Evolutionary conservation across 2,888 invertebrate genomes (phyloP).

Genomic region (Endotricha flammealis): DNA sequence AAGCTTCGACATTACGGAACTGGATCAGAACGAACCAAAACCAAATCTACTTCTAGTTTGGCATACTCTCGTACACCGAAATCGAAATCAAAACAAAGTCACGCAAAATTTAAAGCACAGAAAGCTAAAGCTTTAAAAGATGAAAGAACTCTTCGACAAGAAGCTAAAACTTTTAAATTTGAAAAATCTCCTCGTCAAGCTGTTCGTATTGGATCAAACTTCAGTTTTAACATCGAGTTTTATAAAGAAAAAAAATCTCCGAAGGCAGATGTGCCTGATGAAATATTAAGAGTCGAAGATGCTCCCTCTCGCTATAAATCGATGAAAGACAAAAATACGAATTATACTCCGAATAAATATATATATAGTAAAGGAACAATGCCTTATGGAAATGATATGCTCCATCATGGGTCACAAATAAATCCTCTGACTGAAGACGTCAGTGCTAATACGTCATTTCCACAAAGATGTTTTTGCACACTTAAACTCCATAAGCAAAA

Average conservation of each 20-base stretch:
- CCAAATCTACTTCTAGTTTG: conserved; percentile 18
- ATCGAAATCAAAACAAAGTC: conserved; percentile 12
- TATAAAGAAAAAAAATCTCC: conserved; percentile 21
- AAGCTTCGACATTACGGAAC: conserved; percentile 19
- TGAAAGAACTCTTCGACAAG: too few relatives aligned
- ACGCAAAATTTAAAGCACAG: too few relatives aligned
- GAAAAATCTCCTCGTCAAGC: conserved; percentile 22
- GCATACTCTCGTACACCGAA: conserved; percentile 12
- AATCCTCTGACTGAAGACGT: too few relatives aligned
- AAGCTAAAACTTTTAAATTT: too few relatives aligned
- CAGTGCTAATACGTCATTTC: conserved; percentile 9
- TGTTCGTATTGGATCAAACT: conserved; percentile 31
- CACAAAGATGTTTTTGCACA: conserved; percentile 32
- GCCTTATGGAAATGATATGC: too few relatives aligned
- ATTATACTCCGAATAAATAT: too few relatives aligned
- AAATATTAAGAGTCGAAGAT: too few relatives aligned
- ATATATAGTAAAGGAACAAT: too few relatives aligned
- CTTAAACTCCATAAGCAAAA: conserved; percentile 22
- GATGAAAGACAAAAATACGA: too few relatives aligned
- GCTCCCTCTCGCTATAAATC: too few relatives aligned
- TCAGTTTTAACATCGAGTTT: conserved; percentile 32
- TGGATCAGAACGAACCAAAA: conserved; percentile 13
- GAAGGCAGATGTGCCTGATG: background rate
- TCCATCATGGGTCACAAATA: too few relatives aligned
- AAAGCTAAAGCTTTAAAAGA: too few relatives aligned